Evolutionary conservation across 2,888 invertebrate genomes (phyloP).

Genomic region (Minunthozetes semirufus): DNA sequence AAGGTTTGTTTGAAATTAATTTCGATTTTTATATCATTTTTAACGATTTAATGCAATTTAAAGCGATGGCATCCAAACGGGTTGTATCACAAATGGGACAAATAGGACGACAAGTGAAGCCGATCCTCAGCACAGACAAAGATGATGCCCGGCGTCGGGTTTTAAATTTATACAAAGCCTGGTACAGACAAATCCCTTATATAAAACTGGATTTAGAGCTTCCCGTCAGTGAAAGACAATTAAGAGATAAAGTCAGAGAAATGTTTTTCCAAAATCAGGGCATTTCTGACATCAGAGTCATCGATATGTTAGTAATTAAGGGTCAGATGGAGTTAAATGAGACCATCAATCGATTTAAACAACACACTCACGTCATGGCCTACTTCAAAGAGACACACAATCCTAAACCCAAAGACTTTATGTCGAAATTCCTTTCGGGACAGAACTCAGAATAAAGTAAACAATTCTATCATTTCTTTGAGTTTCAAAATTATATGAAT

Average conservation of each 20-base stretch:
- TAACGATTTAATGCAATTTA: no score
- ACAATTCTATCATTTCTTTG: no score
- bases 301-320: constrained; percentile 86
- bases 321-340: constrained; percentile 94
- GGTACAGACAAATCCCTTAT: constrained; percentile 85
- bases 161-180: constrained; percentile 80
- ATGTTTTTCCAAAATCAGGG: constrained; percentile 67
- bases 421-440: constrained; percentile 78
- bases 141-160: constrained; percentile 74
- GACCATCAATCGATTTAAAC: constrained; percentile 77
- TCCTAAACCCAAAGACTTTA: constrained; percentile 79
- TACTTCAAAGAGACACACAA: constrained; percentile 78
- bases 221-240: constrained; percentile 63
- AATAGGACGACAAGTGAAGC: constrained; percentile 64
- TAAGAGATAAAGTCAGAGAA: constrained; percentile 66
- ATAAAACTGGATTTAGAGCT: constrained; percentile 59
- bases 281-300: constrained; percentile 74
- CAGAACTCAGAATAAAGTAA: constrained; percentile 25
- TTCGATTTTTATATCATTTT: no score
- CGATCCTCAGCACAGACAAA: constrained; percentile 69
- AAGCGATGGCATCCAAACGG: constrained; percentile 36
- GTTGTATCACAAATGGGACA: constrained; percentile 43
- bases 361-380: constrained; percentile 75
- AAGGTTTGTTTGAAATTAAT: not conserved
- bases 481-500: no score